Evolutionary conservation across 2,113 vertebrate species (phyloP), one percentile per base, ranked within the genome.

Genomic region (Platichthys stellatus): DNA sequence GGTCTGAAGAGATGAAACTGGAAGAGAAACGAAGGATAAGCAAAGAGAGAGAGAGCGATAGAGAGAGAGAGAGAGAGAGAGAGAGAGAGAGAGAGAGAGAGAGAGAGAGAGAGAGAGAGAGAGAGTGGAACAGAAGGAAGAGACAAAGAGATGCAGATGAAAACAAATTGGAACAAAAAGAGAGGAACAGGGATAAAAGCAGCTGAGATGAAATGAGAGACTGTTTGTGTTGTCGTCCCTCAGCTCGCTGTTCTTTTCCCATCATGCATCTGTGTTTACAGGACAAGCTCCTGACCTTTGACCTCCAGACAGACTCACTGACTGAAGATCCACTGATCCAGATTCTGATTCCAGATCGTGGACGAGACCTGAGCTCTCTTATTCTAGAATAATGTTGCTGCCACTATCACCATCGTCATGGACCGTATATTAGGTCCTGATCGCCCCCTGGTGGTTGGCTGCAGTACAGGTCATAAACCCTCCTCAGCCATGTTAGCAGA

Each of bases 161-260:
- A 69, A 73, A 85, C 69, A 80, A 83, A 78, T 40, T 81, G 74
- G 23, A 81, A 43, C 47, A 61, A 40, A 78, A 49, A 69, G 47
- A 56, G 21, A 64, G 51, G 14, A 72, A 65, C 3, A 21, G 18
- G 28, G 74, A 81, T 66, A 7, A 85, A 71, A 70, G 61, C 65
- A 3, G 35, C 0, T 14, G 43, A 20, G 74, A 76, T 72, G 67
- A 66, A 66, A 65, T n/a, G 23, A 2, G 59, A 63, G 11, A 35
- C 35, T 6, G 54, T 47, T 8, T 40, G 63, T 69, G 26, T 23
- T 0, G 35, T 72, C 67, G 12, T 63, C 59, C 26, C 28, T 38
- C 59, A 3, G n/a, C 26, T 57, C 35, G 51, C 51, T n/a, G 15
- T 6, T 35, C 7, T 54, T 63, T 60, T 58, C 54, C 11, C 63